Evolutionary conservation across 2,797 vertebrate genomes (phyloP).

Genomic region (Tiaroga cobitis): DNA sequence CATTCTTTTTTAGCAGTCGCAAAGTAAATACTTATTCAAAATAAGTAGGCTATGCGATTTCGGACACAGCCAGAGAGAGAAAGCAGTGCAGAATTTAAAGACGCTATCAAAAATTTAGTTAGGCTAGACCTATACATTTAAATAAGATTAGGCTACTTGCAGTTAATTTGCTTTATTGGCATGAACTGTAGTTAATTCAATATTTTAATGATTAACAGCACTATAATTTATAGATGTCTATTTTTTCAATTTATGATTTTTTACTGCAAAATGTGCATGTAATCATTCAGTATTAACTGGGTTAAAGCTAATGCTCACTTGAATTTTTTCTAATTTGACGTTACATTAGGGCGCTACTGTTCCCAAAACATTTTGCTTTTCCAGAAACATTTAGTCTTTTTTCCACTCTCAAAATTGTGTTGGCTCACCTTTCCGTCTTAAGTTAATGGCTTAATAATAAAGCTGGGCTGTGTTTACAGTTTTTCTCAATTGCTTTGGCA

Average conservation of each 20-base stretch:
- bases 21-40: not conserved
- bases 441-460: not conserved
- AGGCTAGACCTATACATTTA: not conserved
- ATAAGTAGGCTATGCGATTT: not conserved
- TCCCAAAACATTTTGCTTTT: not conserved
- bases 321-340: not conserved
- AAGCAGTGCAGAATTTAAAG: not conserved
- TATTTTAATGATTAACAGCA: not conserved
- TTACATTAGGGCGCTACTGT: not conserved
- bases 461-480: not conserved
- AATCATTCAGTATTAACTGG: not conserved
- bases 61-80: not conserved
- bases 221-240: not conserved
- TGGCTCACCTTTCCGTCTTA: constrained; percentile 1
- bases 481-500: not conserved
- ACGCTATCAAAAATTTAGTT: not conserved
- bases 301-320: not conserved
- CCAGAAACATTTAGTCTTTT: not conserved
- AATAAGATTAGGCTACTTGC: not conserved
- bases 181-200: not conserved
- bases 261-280: not conserved
- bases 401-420: not conserved
- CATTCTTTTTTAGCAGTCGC: too few species aligned
- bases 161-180: not conserved
- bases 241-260: not conserved